phyloP scores from a whole-genome alignment of 2,113 vertebrate genomes.

The Silurus asotus region DNA sequence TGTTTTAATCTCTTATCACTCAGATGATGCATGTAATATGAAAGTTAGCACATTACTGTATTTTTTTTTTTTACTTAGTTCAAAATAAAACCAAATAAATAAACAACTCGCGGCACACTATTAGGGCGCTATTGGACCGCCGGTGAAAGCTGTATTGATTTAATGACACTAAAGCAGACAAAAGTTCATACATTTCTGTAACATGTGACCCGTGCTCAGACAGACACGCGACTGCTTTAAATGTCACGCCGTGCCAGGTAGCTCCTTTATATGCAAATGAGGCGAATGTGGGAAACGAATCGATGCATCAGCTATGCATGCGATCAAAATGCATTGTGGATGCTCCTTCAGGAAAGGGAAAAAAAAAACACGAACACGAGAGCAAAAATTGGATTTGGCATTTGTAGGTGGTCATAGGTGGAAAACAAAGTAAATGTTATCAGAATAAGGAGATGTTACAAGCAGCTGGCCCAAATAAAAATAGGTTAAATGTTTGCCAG shows the following conservation, averaged over 20 bases:
- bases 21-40: background rate
- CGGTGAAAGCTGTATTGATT: conserved; percentile 42
- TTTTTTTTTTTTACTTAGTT: background rate
- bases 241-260: conserved; percentile 11
- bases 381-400: background rate
- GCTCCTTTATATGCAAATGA: conserved; percentile 46
- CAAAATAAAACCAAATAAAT: background rate
- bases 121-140: background rate
- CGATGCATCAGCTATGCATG: conserved; percentile 23
- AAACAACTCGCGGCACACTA: background rate
- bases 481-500: conserved; percentile 55
- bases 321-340: background rate
- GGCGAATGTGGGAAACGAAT: conserved; percentile 23
- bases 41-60: background rate
- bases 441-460: conserved; percentile 3
- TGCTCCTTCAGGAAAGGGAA: background rate
- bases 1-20: conserved; percentile 35
- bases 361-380: background rate
- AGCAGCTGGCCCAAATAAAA: conserved; percentile 63
- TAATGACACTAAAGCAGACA: conserved; percentile 48
- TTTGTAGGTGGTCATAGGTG: background rate
- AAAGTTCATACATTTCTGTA: conserved; percentile 28
- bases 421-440: conserved; percentile 5
- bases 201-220: conserved; percentile 16
- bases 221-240: conserved; percentile 38